These are phyloP conservation scores for Apotomis capreana DNA, from an alignment of 2,888 invertebrate species.

Conservation along the genomic window DNA sequence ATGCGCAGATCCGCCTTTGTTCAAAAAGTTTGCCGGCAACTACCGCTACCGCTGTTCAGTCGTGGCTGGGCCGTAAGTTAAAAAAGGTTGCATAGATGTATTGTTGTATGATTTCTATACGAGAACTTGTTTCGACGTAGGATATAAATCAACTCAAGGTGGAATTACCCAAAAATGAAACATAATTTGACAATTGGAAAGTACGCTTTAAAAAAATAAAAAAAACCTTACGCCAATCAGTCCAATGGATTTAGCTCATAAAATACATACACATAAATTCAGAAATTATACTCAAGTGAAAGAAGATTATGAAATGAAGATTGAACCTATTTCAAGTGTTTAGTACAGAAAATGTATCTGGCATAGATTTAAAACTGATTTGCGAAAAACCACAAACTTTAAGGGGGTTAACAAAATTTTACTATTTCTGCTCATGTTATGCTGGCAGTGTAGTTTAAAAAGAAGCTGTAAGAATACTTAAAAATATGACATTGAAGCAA, in stretches of 20 bases:
- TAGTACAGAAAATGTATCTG: not conserved
- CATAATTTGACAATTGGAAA: slow-evolving; percentile 20
- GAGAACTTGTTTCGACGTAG: too few species aligned
- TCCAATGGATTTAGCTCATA: slow-evolving; percentile 37
- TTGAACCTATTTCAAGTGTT: slow-evolving; percentile 5
- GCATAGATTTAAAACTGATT: not conserved
- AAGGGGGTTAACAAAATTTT: too few species aligned
- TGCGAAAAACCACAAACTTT: too few species aligned
- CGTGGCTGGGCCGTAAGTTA: not conserved
- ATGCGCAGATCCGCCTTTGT: too few species aligned
- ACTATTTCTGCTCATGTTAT: too few species aligned
- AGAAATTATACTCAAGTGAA: not conserved
- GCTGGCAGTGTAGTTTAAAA: not conserved
- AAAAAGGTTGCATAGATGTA: not conserved
- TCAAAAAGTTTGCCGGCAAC: too few species aligned
- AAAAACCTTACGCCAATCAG: slow-evolving; percentile 41
- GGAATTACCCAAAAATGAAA: slow-evolving; percentile 6
- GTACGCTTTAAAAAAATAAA: slow-evolving; percentile 31
- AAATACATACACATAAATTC: slow-evolving; percentile 31
- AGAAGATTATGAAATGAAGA: slow-evolving; percentile 3
- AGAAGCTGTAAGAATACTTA: slow-evolving; percentile 7
- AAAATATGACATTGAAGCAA: not conserved
- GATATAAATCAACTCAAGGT: not conserved
- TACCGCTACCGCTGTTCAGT: too few species aligned
- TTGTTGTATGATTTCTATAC: not conserved